Conservation (phyloP, 2,888 invertebrate genomes). For the Beris chalybata region DNA sequence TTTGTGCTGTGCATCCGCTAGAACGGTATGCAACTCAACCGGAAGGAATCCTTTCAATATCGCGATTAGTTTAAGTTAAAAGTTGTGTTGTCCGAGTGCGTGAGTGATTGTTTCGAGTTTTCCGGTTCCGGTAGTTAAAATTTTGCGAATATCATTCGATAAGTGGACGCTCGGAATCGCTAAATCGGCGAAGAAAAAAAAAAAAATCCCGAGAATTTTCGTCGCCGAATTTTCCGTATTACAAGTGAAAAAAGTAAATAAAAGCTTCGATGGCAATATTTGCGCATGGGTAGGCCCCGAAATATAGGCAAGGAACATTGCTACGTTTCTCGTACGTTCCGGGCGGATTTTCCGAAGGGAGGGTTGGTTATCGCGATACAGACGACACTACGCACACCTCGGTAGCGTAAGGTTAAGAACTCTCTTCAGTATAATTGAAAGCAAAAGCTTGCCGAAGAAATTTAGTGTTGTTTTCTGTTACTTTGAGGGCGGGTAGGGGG, state of each 20-base stretch:
- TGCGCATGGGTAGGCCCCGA: constrained; percentile 20
- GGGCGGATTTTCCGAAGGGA: constrained; percentile 10
- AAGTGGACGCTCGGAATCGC: background rate
- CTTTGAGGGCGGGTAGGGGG: too few species aligned
- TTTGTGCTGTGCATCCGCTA: background rate
- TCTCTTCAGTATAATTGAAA: too few species aligned
- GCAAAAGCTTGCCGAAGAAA: too few species aligned
- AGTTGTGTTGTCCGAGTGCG: background rate
- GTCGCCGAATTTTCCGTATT: background rate
- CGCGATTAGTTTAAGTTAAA: background rate
- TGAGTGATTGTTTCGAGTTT: background rate
- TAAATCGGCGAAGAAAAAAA: background rate
- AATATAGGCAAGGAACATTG: background rate
- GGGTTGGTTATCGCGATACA: background rate
- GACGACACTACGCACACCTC: background rate
- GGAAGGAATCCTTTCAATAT: background rate
- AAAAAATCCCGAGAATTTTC: too few species aligned
- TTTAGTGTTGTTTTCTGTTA: too few species aligned
- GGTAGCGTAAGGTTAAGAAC: constrained; percentile 4
- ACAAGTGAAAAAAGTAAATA: constrained; percentile 9
- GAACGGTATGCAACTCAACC: background rate
- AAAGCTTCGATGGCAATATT: constrained; percentile 19
- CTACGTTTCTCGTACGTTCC: constrained; percentile 8
- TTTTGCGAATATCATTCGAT: background rate
- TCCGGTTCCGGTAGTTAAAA: background rate